Evolutionary conservation across 2,888 invertebrate genomes (phyloP).

Genomic region (Spilosoma lubricipeda): DNA sequence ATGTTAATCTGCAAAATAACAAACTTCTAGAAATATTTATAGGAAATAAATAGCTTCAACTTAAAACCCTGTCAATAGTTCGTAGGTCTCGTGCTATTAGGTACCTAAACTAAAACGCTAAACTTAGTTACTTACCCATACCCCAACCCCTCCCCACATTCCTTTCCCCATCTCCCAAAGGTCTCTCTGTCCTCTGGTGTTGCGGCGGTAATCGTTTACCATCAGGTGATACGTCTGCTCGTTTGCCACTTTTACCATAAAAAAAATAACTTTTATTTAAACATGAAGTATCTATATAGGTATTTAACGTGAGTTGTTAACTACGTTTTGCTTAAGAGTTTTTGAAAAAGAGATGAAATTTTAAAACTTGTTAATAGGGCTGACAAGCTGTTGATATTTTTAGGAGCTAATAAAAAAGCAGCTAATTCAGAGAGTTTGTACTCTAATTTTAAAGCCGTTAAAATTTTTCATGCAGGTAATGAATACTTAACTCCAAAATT

Average conservation of each 20-base stretch:
- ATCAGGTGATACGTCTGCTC: too few species aligned
- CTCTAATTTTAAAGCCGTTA: neutral
- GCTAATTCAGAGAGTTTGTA: neutral
- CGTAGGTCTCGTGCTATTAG: constrained; percentile 62
- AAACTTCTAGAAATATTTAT: neutral
- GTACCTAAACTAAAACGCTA: constrained; percentile 36
- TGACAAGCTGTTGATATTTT: neutral
- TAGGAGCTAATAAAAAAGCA: too few species aligned
- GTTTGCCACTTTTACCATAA: too few species aligned
- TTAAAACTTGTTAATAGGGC: neutral
- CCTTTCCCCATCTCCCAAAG: too few species aligned
- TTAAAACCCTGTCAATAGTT: constrained; percentile 45
- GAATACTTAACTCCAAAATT: neutral
- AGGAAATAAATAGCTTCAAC: neutral
- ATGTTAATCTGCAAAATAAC: neutral
- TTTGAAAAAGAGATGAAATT: neutral
- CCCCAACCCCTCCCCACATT: too few species aligned
- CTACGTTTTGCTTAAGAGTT: constrained; percentile 19
- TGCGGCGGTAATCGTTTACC: too few species aligned
- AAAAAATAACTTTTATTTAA: constrained; percentile 43
- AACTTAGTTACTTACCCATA: constrained; percentile 45
- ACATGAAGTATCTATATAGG: constrained; percentile 22
- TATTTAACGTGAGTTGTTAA: constrained; percentile 24
- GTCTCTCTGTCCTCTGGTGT: too few species aligned
- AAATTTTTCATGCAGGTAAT: neutral